Evolutionary conservation across 2,797 vertebrate species (phyloP).

Genomic region (Mallotus villosus): DNA sequence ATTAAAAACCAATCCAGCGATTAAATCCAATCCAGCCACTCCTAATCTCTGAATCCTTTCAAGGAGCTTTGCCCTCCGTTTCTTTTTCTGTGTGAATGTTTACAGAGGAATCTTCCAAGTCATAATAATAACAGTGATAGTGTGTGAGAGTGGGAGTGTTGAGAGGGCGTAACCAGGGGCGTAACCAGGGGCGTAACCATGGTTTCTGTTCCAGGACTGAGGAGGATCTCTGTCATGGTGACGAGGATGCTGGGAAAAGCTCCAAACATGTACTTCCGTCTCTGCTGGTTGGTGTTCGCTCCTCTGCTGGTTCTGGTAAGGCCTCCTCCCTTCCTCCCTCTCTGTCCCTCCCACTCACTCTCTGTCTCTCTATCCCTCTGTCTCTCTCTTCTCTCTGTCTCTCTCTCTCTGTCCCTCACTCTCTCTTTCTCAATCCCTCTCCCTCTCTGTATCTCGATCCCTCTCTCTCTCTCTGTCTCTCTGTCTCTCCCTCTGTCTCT

Average conservation of each 20-base stretch:
- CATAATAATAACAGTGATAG: not conserved
- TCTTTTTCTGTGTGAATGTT: not conserved
- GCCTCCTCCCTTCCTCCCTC: not conserved
- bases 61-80: not conserved
- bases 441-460: no score
- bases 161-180: not conserved
- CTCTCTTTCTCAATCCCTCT: not conserved
- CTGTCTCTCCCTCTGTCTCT: no score
- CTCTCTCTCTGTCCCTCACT: not conserved
- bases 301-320: conserved; percentile 75
- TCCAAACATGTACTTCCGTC: conserved; percentile 69
- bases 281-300: conserved; percentile 71
- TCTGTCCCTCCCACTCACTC: not conserved
- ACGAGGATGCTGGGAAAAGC: conserved; percentile 66
- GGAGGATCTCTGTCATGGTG: conserved; percentile 65
- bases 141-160: no score
- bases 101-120: not conserved
- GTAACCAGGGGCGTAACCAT: not conserved
- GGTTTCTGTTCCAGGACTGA: conserved; percentile 55
- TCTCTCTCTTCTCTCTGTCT: no score
- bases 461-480: no score
- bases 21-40: not conserved
- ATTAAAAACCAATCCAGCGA: not conserved
- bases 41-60: not conserved
- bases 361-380: no score